Percentiles rank a stretch among this genome's conserved stretches.
Conservation (phyloP, 2,113 vertebrate species). For the Phocoena phocoena region DNA sequence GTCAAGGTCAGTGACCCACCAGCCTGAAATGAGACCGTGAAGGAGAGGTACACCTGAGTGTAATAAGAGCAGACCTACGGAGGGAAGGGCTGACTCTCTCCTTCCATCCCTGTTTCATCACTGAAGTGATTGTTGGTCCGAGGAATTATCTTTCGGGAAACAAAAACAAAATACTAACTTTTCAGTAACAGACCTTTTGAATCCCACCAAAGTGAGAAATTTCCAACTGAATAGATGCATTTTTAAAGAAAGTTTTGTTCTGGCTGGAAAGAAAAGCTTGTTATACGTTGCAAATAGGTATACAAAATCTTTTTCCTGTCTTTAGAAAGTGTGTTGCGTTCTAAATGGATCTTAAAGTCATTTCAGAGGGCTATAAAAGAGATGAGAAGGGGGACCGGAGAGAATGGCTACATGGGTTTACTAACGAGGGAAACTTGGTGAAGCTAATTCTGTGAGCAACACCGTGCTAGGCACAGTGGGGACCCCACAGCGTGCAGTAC, state of each 20-base stretch:
- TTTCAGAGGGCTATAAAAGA: not conserved
- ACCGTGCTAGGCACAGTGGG: too few species aligned
- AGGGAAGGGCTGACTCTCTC: not conserved
- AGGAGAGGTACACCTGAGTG: not conserved
- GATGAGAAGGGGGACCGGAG: not conserved
- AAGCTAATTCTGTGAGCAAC: not conserved
- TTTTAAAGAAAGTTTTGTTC: not conserved
- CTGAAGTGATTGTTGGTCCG: not conserved
- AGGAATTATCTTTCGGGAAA: not conserved
- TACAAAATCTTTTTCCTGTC: not conserved
- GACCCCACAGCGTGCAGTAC: fast-evolving
- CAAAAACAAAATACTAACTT: not conserved
- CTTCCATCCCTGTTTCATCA: not conserved
- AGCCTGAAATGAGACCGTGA: not conserved
- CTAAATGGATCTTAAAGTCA: not conserved
- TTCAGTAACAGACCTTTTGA: not conserved
- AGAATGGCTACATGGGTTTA: not conserved
- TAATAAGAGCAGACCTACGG: not conserved
- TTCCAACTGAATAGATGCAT: not conserved
- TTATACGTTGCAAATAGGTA: not conserved
- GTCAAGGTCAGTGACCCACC: not conserved
- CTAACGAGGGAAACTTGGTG: not conserved
- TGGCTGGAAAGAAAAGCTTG: not conserved
- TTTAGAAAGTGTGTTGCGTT: not conserved
- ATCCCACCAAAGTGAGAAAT: not conserved